Conservation (phyloP, 2,113 vertebrate species). For the Bujurquina vittata region DNA sequence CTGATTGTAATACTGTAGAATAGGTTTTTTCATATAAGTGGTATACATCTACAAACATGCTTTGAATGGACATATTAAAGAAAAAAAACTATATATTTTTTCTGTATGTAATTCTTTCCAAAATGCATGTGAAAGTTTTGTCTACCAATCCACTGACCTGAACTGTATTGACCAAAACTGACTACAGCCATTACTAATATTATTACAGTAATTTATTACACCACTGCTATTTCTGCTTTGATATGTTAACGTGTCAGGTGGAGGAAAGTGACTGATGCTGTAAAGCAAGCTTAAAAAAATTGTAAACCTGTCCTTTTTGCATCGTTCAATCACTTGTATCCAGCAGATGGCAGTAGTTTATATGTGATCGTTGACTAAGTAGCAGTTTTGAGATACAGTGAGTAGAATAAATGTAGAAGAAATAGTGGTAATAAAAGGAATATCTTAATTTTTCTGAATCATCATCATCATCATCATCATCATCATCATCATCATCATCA, state of each 20-base stretch:
- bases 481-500: too few species aligned
- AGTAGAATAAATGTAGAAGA: not conserved
- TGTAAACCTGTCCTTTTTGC: not conserved
- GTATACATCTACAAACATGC: too few species aligned
- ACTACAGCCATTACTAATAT: not conserved
- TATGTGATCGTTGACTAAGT: not conserved
- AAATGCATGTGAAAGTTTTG: not conserved
- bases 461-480: too few species aligned
- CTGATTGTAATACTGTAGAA: too few species aligned
- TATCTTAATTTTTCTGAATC: too few species aligned
- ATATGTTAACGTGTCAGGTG: not conserved
- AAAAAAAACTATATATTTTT: not conserved
- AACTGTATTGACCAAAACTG: not conserved
- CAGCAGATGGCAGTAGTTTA: slow-evolving; percentile 54
- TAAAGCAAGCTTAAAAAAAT: not conserved
- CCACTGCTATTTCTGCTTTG: not conserved
- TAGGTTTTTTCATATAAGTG: too few species aligned
- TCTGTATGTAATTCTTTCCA: not conserved
- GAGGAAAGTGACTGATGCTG: not conserved
- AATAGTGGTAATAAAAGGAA: not conserved
- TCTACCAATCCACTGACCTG: not conserved
- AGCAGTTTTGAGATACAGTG: too few species aligned
- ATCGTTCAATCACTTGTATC: slow-evolving; percentile 8
- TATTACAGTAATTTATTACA: not conserved
- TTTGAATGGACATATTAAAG: not conserved